phyloP scores from a whole-genome alignment of 2,888 invertebrate species.

The Heliconius ismenius region DNA sequence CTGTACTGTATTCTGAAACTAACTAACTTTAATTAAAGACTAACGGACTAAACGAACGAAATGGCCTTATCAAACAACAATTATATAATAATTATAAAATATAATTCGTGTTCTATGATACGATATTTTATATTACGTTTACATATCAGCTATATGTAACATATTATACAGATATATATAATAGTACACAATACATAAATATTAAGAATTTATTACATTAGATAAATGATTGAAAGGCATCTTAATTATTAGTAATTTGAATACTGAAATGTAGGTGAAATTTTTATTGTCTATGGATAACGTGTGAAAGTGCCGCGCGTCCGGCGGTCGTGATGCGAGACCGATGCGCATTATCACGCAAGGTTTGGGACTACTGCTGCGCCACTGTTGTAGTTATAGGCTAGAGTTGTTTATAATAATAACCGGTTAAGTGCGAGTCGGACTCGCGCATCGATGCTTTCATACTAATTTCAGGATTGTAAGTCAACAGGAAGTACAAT shows the following conservation, averaged over 20 bases:
- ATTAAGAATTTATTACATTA: neutral
- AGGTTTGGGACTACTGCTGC: constrained; percentile 45
- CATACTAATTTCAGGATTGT: too few species aligned
- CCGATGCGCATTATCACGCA: constrained; percentile 61
- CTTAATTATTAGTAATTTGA: constrained; percentile 40
- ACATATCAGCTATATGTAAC: neutral
- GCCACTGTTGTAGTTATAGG: neutral
- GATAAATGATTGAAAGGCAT: constrained; percentile 24
- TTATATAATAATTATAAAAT: neutral
- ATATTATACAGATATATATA: neutral
- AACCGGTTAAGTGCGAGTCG: too few species aligned
- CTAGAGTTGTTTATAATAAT: neutral
- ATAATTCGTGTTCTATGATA: neutral
- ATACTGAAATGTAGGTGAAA: constrained; percentile 64
- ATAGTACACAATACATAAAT: neutral
- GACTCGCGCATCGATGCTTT: too few species aligned
- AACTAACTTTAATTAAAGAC: neutral
- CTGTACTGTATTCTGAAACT: neutral
- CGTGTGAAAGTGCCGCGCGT: constrained; percentile 71
- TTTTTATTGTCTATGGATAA: constrained; percentile 55
- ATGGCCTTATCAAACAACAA: neutral
- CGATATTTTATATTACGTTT: neutral
- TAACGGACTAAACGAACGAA: neutral
- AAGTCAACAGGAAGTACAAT: too few species aligned
- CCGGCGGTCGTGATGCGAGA: constrained; percentile 60